Base-by-base conservation (phyloP, 2,797 vertebrate genomes). In the Etheostoma nigrum region DNA sequence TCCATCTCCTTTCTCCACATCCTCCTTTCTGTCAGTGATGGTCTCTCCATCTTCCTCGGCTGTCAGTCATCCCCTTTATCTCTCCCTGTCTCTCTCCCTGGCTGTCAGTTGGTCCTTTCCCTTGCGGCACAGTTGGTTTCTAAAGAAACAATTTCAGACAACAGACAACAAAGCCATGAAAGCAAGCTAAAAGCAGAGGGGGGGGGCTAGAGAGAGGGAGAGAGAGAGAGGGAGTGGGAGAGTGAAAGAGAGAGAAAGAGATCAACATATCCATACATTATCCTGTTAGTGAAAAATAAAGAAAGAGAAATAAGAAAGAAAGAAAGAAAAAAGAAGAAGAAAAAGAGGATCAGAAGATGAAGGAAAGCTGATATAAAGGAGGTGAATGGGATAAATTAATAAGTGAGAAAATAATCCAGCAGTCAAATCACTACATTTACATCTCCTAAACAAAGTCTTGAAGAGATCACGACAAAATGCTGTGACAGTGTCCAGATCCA, bases 101-200 rank as follows among this genome's bases (percentile, higher is more conserved):
- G 53, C 70, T 81, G 77, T 80, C 84, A 78, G 69, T 42, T 64
- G 60, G 72, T 74, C 57, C 36, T 65, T 67, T 87, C 79, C 72
- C 86, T 54, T 6, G 62, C 82, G 83, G 72, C 77, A 48, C 27
- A 44, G 47, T 75, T 47, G 53, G 63, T 67, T 81, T 81, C 71
- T 70, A 58, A 83, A 77, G 66, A 85, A 74, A 83, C 63, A 33
- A 62, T 85, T 83, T 78, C 44, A 72, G 67, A 84, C 69, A 84
- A 72, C 70, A 78, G 57, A 86, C 72, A 79, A 83, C 60, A 67
- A 82, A 72, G 63, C 67, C 59, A 60, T 63, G 21, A 67, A 82
- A 84, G 71, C 67, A 42, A 70, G 47, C 33, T 59, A 33, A 60
- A 77, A 33, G 48, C n/a, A 70, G 13, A 58, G 23, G 10, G 10